These are phyloP conservation scores for Forbesichthys papilliferus DNA, from an alignment of 2,113 vertebrate genomes.

Conservation along the genomic window DNA sequence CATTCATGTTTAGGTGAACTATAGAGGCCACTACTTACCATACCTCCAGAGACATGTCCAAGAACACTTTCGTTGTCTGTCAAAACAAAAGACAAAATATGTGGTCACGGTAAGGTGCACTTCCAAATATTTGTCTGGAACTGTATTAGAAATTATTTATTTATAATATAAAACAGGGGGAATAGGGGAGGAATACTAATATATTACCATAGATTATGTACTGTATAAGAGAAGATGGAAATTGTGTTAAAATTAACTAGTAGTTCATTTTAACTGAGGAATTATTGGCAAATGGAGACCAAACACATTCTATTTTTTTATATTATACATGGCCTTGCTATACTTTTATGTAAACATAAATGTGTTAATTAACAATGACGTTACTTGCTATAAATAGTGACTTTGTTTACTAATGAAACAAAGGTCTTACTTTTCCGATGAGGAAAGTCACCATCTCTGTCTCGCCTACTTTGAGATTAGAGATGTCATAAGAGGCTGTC, in stretches of 20 bases:
- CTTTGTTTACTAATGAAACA: not conserved
- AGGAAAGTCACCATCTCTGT: constrained; percentile 81
- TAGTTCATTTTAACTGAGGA: no score
- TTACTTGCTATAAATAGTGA: not conserved
- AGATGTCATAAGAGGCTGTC: constrained; percentile 81
- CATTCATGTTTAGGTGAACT: not conserved
- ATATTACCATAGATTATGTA: no score
- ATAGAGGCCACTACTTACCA: constrained; percentile 81
- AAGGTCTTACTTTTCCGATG: constrained; percentile 85
- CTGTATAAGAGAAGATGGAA: not conserved
- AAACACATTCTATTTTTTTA: no score
- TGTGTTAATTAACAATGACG: not conserved
- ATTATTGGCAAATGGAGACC: no score
- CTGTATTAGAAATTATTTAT: no score
- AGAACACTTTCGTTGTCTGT: constrained; percentile 89
- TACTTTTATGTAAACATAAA: no score
- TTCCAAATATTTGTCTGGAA: not conserved
- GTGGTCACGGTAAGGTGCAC: constrained; percentile 7
- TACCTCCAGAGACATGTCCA: constrained; percentile 89
- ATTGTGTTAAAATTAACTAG: not conserved
- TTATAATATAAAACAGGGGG: no score
- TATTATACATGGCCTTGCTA: no score
- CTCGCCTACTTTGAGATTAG: constrained; percentile 83
- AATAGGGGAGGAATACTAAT: no score
- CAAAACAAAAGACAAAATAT: constrained; percentile 39